Evolutionary conservation across 2,888 invertebrate species (phyloP).

Genomic region (Parasteatoda lunata): DNA sequence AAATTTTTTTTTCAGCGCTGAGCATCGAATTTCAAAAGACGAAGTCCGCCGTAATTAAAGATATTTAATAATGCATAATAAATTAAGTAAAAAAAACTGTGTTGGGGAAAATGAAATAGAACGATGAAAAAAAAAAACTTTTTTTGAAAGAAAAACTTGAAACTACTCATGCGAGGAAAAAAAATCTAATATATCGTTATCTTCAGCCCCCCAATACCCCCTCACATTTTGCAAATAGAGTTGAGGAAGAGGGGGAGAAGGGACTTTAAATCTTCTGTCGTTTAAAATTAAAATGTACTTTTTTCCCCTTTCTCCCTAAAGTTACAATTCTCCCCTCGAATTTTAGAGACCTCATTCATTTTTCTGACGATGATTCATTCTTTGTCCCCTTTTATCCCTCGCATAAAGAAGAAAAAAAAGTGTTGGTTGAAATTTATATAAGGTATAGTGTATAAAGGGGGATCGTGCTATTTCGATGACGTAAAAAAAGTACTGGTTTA

Average conservation of each 20-base stretch:
- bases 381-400: conserved; percentile 30
- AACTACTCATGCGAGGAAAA: conserved; percentile 42
- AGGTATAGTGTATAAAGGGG: conserved; percentile 47
- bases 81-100: conserved; percentile 55
- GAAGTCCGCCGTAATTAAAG: conserved; percentile 60
- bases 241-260: conserved; percentile 3
- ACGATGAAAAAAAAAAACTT: conserved; percentile 29
- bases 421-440: conserved; percentile 48
- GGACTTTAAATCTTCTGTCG: conserved; percentile 62
- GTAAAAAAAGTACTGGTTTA: conserved; percentile 16
- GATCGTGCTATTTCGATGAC: conserved; percentile 7
- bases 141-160: conserved; percentile 30
- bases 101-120: conserved; percentile 56
- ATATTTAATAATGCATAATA: conserved; percentile 68
- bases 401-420: not conserved
- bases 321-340: conserved; percentile 36
- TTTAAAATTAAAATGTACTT: conserved; percentile 61
- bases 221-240: conserved; percentile 53
- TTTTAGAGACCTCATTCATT: conserved; percentile 62
- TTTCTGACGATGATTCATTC: conserved; percentile 63
- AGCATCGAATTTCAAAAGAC: conserved; percentile 58
- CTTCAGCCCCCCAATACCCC: conserved; percentile 40
- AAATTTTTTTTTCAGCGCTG: conserved; percentile 22
- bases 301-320: conserved; percentile 43
- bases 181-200: conserved; percentile 65